Evolutionary conservation across 2,888 invertebrate genomes (phyloP), one percentile per base, ranked within the genome.

Genomic region (Asteroscopus sphinx): DNA sequence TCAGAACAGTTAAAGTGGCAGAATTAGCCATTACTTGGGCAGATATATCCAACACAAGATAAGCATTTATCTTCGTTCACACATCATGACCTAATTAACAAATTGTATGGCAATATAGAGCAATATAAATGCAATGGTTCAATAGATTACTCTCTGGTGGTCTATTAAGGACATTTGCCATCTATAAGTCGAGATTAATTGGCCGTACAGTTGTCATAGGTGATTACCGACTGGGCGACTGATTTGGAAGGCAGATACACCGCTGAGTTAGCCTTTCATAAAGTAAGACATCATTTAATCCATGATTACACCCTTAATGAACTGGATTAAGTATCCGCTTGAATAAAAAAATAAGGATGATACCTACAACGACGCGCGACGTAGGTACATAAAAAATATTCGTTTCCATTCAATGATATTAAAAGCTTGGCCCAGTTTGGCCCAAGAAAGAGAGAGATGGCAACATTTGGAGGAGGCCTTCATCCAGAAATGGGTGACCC

Each of bases 141-240:
- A 53, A 28, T 49, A n/a, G n/a, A n/a, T n/a, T 12, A 32, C 33
- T 53, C 41, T 36, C 58, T 53, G 26, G 40, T 42, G 54, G 57
- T 46, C 59, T 56, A 55, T 52, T 58, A 62, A 44, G 28, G 36
- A 21, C 52, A 57, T n/a, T 33, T 11, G 42, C 44, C 12, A 56
- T 37, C 46, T 40, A 49, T 64, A 66, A 61, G 55, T 61, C 53
- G 30, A 51, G 60, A 73, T 66, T 61, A 61, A 70, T 63, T 57
- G 55, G 26, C 9, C 44, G 35, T 55, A 58, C 69, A 57, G 52
- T 61, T 61, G 55, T 30, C 21, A 32, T 16, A 52, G 26, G 33
- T 49, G 58, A 72, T 63, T 64, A 51, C 55, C 33, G 28, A 17
- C 33, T 55, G 41, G 45, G n/a, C 40, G 32, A 55, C 30, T 33